A percentile compares a stretch with the other conserved stretches of the same genome.
Evolutionary conservation across 2,797 vertebrate species (phyloP).

Genomic region (Echiichthys vipera): DNA sequence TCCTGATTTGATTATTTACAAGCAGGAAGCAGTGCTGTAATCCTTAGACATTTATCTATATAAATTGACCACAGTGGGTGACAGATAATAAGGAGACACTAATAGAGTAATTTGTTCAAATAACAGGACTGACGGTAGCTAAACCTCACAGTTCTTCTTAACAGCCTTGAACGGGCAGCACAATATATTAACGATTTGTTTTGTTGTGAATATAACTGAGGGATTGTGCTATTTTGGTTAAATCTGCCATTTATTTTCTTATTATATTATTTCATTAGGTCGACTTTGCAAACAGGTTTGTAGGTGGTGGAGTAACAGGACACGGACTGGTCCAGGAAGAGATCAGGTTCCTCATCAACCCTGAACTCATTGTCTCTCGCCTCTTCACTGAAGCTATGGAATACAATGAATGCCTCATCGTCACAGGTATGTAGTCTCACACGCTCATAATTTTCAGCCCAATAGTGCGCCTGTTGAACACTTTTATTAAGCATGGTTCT

Average conservation of each 20-base stretch:
- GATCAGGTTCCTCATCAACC: constrained; percentile 97
- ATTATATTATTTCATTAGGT: constrained; percentile 82
- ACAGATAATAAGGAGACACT: constrained; percentile 57
- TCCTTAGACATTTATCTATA: constrained; percentile 57
- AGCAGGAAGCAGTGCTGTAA: constrained; percentile 58
- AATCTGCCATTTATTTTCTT: not conserved
- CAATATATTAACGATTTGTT: not conserved
- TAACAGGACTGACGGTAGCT: constrained; percentile 36
- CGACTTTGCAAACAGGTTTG: constrained; percentile 97
- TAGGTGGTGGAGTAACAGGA: constrained; percentile 96
- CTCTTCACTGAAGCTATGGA: constrained; percentile 97
- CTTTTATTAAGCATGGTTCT: not conserved
- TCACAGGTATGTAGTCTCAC: constrained; percentile 88
- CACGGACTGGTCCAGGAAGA: constrained; percentile 97
- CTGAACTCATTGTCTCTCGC: constrained; percentile 95
- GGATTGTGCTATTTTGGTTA: not conserved
- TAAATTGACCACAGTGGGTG: constrained; percentile 58
- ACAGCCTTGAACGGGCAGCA: constrained; percentile 1
- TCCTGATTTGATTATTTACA: constrained; percentile 63
- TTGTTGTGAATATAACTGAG: not conserved
- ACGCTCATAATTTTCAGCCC: not conserved
- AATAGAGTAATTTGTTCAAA: constrained; percentile 62
- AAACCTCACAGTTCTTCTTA: constrained; percentile 35
- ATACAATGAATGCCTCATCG: constrained; percentile 95
- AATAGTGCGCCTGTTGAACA: not conserved